Evolutionary conservation across 2,797 vertebrate species (phyloP).

Genomic region (Sphenodon punctatus): DNA sequence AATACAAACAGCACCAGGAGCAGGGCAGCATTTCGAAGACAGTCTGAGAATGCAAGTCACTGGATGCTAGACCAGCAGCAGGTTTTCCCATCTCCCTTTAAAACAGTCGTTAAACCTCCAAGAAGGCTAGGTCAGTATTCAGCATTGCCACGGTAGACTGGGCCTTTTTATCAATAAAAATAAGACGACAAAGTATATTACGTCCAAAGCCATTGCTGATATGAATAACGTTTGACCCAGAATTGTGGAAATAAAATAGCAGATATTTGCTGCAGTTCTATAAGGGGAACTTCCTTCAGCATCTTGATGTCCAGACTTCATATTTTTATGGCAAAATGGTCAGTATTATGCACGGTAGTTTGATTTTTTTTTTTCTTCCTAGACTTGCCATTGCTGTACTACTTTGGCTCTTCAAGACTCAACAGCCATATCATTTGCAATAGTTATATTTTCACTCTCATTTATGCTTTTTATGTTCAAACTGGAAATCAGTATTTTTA

Average conservation of each 20-base stretch:
- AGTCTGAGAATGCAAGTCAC: neutral
- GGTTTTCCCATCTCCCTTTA: neutral
- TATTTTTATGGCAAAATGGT: too few relatives aligned
- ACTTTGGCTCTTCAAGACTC: too few relatives aligned
- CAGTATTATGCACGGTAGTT: too few relatives aligned
- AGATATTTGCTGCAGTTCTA: neutral
- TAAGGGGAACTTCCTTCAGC: neutral
- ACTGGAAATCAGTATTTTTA: too few relatives aligned
- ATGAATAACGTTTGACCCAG: neutral
- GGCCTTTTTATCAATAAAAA: neutral
- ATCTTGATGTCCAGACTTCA: too few relatives aligned
- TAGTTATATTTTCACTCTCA: too few relatives aligned
- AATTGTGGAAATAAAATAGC: neutral
- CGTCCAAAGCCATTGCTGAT: neutral
- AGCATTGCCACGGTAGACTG: neutral
- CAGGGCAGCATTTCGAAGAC: neutral
- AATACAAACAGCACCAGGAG: neutral
- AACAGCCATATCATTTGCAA: too few relatives aligned
- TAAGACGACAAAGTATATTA: neutral
- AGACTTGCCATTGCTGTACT: too few relatives aligned
- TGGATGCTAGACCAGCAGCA: neutral
- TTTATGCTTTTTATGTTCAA: too few relatives aligned
- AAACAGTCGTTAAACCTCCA: neutral
- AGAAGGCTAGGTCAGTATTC: neutral
- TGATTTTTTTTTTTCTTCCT: too few relatives aligned